A percentile compares a stretch with the other conserved stretches of the same genome.
phyloP scores from a whole-genome alignment of 2,888 invertebrate species.

The Spisula subtruncata region DNA sequence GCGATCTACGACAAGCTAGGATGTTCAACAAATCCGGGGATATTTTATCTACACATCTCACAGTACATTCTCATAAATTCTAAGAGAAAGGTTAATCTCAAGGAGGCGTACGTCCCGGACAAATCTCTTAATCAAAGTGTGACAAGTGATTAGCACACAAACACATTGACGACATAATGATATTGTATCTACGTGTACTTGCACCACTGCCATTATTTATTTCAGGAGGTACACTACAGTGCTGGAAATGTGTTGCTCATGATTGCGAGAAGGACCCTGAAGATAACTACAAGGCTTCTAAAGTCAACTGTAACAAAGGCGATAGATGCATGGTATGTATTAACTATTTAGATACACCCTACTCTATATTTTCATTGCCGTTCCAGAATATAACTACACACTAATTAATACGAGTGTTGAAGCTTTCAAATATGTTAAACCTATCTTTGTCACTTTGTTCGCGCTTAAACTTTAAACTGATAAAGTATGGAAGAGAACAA shows the following conservation, averaged over 20 bases:
- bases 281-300: slow-evolving; percentile 70
- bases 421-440: too few relatives aligned
- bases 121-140: not conserved
- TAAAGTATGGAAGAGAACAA: too few relatives aligned
- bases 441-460: too few relatives aligned
- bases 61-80: not conserved
- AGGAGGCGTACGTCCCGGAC: not conserved
- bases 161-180: not conserved
- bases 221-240: slow-evolving; percentile 61
- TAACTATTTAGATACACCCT: not conserved
- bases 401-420: too few relatives aligned
- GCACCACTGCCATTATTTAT: not conserved
- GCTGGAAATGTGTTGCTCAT: slow-evolving; percentile 77
- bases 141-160: not conserved
- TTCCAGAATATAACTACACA: too few relatives aligned
- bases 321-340: slow-evolving; percentile 73
- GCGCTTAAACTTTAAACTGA: too few relatives aligned
- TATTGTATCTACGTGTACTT: not conserved
- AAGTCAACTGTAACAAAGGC: slow-evolving; percentile 64
- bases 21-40: too few relatives aligned
- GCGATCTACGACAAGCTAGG: too few relatives aligned
- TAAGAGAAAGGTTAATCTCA: not conserved
- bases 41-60: too few relatives aligned
- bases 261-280: slow-evolving; percentile 73
- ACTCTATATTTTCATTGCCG: not conserved